phyloP scores from a whole-genome alignment of 2,888 invertebrate species.

The Catotricha subobsoleta region DNA sequence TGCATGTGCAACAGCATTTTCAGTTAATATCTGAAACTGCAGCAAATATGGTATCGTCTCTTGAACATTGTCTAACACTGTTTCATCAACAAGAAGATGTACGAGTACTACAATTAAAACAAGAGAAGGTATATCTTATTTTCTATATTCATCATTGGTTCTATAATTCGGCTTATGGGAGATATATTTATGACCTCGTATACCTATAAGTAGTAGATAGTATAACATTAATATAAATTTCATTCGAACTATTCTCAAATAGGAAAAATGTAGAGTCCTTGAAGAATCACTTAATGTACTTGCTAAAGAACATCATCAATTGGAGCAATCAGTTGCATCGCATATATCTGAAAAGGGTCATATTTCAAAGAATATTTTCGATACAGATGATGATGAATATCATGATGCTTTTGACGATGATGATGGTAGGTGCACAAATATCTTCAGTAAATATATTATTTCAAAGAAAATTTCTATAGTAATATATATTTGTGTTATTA shows the following conservation, averaged over 20 bases:
- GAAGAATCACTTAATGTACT: constrained; percentile 48
- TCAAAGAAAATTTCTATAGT: too few species aligned
- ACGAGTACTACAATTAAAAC: constrained; percentile 19
- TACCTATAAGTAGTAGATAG: too few species aligned
- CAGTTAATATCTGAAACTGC: constrained; percentile 38
- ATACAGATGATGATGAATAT: constrained; percentile 24
- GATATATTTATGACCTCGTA: too few species aligned
- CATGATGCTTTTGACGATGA: constrained; percentile 27
- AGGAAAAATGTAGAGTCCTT: constrained; percentile 43
- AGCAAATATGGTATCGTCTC: constrained; percentile 35
- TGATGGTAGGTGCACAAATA: constrained; percentile 19
- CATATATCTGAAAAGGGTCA: constrained; percentile 29
- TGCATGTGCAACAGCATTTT: constrained; percentile 15
- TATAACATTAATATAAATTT: too few species aligned
- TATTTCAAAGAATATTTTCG: constrained; percentile 16
- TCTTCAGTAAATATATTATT: too few species aligned
- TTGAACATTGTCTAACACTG: constrained; percentile 42
- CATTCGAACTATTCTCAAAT: too few species aligned
- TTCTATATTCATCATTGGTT: too few species aligned
- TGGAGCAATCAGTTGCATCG: constrained; percentile 45
- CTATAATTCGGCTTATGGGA: too few species aligned
- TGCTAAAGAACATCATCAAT: constrained; percentile 46
- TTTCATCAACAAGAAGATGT: constrained; percentile 45
- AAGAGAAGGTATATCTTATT: constrained; percentile 13
- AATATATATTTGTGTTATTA: constrained; percentile 14